These are phyloP conservation scores for Drosophila persimilis DNA, from an alignment of 1,140 invertebrate species.

Conservation along the genomic window DNA sequence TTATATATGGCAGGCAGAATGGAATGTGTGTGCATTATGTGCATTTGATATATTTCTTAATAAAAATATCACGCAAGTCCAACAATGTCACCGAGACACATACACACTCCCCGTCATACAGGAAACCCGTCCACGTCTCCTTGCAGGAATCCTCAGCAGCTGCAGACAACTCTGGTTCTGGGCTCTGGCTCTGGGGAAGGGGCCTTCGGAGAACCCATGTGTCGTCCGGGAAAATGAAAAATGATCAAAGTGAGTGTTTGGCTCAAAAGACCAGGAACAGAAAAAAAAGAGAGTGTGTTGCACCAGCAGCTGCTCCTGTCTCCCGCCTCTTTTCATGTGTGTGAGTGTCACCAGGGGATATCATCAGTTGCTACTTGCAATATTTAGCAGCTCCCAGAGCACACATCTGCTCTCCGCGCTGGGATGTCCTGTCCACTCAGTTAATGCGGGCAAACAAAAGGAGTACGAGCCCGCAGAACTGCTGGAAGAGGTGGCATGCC, in stretches of 20 bases:
- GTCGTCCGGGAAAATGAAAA: slow-evolving; percentile 72
- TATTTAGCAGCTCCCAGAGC: slow-evolving; percentile 48
- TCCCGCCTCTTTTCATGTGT: slow-evolving; percentile 20
- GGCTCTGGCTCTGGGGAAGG: not conserved
- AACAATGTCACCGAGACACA: slow-evolving; percentile 47
- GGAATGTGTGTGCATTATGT: slow-evolving; percentile 48
- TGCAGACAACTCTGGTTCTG: slow-evolving; percentile 9
- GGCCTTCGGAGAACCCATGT: slow-evolving; percentile 54
- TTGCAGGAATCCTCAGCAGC: slow-evolving; percentile 21
- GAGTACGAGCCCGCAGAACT: slow-evolving; percentile 46
- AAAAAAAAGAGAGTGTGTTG: slow-evolving; percentile 29
- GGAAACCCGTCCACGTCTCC: slow-evolving; percentile 4
- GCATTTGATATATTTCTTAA: slow-evolving; percentile 79
- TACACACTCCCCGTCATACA: not conserved
- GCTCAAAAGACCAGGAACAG: slow-evolving; percentile 31
- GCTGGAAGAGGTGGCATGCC: not conserved
- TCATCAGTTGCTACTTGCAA: slow-evolving; percentile 70
- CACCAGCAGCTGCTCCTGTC: slow-evolving; percentile 57
- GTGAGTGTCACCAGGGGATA: slow-evolving; percentile 56
- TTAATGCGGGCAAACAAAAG: slow-evolving; percentile 71
- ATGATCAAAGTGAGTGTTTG: slow-evolving; percentile 80
- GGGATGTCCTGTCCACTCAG: slow-evolving; percentile 54
- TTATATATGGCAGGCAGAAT: slow-evolving; percentile 42
- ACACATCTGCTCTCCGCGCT: slow-evolving; percentile 29
- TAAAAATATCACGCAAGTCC: slow-evolving; percentile 72